Percentiles rank a stretch among this genome's conserved stretches.
Conservation (phyloP, 2,888 invertebrate genomes). For the Clusia tigrina region DNA sequence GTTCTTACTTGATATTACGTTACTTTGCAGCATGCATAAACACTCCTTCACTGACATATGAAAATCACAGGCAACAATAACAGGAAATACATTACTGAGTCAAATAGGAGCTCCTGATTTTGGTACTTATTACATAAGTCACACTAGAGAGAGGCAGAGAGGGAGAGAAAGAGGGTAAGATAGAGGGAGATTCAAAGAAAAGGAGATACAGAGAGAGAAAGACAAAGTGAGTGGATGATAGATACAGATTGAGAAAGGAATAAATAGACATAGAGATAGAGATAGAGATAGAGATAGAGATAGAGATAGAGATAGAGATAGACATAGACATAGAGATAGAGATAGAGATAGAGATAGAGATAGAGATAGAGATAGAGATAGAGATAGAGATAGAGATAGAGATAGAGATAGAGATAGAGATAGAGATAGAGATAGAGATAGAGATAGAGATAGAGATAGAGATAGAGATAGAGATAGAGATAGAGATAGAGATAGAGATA, state of each 20-base stretch:
- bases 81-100: too few species aligned
- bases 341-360: conserved; percentile 13
- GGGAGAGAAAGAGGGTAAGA: too few species aligned
- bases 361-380: conserved; percentile 22
- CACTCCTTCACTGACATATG: too few species aligned
- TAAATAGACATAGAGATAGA: conserved; percentile 11
- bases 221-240: background rate
- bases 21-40: too few species aligned
- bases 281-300: conserved; percentile 15
- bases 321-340: too few species aligned
- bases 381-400: conserved; percentile 18
- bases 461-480: conserved; percentile 24
- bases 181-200: conserved; percentile 5
- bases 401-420: conserved; percentile 19
- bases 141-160: too few species aligned
- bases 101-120: too few species aligned
- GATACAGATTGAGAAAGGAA: conserved; percentile 6
- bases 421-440: conserved; percentile 20
- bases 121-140: too few species aligned
- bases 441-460: conserved; percentile 21
- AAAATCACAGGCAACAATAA: too few species aligned
- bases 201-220: too few species aligned
- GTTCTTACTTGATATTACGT: too few species aligned
- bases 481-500: conserved; percentile 23
- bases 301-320: conserved; percentile 21